A percentile compares a stretch with the other conserved stretches of the same genome.
Evolutionary conservation across 2,888 invertebrate genomes (phyloP).

Genomic region (Orthosia gracilis): DNA sequence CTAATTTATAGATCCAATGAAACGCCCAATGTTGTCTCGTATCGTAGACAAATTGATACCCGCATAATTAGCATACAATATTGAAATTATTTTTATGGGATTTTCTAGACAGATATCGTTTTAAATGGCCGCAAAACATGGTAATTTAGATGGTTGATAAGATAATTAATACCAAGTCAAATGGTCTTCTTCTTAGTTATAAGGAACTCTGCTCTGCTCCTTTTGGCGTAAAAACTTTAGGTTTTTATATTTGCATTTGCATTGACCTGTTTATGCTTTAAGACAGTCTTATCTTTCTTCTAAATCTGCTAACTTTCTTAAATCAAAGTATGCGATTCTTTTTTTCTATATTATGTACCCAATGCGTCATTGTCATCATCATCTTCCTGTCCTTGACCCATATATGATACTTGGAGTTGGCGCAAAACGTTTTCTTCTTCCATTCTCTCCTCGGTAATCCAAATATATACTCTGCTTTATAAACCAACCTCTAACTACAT

Average conservation of each 20-base stretch:
- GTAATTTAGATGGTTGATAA: constrained; percentile 1
- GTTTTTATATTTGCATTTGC: neutral
- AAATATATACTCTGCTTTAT: neutral
- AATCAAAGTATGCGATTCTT: neutral
- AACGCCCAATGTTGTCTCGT: neutral
- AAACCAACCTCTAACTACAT: neutral
- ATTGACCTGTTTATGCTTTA: neutral
- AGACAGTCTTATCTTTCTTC: neutral
- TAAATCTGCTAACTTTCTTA: neutral
- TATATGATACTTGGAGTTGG: neutral
- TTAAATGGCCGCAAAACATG: constrained; percentile 5
- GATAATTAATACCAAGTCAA: neutral
- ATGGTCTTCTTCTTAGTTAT: neutral
- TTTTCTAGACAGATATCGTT: constrained; percentile 4
- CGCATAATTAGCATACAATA: constrained; percentile 21
- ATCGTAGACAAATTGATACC: neutral
- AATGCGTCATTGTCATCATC: neutral
- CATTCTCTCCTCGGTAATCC: no score
- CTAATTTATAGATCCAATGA: constrained; percentile 15
- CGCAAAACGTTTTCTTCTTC: neutral
- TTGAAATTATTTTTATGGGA: constrained; percentile 6
- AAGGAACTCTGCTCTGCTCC: neutral
- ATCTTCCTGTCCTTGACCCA: neutral
- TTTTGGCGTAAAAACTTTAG: neutral
- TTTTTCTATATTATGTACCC: no score